Base-by-base conservation (phyloP, 2,113 vertebrate species). In the Thamnophis sirtalis region DNA sequence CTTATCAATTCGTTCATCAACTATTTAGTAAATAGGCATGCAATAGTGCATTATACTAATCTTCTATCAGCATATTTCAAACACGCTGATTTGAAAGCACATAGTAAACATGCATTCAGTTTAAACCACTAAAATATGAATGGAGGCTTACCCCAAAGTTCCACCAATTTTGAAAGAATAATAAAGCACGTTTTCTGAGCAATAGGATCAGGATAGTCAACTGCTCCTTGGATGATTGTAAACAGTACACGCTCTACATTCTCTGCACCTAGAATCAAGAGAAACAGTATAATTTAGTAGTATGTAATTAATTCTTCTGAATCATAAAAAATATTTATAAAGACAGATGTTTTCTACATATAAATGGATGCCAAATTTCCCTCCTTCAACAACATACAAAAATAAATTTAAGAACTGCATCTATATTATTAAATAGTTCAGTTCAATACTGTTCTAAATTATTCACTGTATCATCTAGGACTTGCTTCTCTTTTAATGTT, bases 141-240 rank as follows among this genome's bases (percentile, higher is more conserved):
- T 26, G 53, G 0, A n/a, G 50, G 24, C 98, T 98, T 96, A 98
- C 98, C 98, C 98, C 98, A 99, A 92, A 99, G 98, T 94, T 99
- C 99, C 93, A 99, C 98, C 94, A 99, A 90, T 93, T 98, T 98
- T 49, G 98, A 98, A 22, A 99, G 98, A 95, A 99, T 98, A 95
- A 99, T 98, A 96, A 99, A 99, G 95, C 99, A 99, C 50, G 98
- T 99, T 92, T 99, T 99, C 97, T 99, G 99, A 28, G 99, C 99
- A 93, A 99, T 97, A 63, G 99, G 99, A 97, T 99, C 99, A 21
- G 99, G 99, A 91, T 99, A 99, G 90, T 99, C 99, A 54, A 99
- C 98, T 0, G 99, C 99, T 87, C 99, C 99, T 97, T 99, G 99
- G 96, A 99, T 99, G 94, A 99, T 97, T 91, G 99, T 99, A 96